phyloP scores from a whole-genome alignment of 2,797 vertebrate genomes.

The Falco peregrinus region DNA sequence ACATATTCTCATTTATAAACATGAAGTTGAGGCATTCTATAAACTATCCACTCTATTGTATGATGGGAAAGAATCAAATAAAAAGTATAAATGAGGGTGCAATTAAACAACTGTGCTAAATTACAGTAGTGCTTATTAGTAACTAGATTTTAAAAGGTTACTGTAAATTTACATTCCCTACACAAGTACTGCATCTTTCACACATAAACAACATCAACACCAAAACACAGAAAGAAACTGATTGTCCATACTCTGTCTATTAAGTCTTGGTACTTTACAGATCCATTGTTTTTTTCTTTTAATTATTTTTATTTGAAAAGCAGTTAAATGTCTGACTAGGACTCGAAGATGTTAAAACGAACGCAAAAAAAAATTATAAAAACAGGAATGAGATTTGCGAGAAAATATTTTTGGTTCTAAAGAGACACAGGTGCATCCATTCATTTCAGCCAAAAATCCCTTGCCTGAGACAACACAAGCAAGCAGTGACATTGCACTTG shows the following conservation, averaged over 20 bases:
- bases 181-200: conserved; percentile 99
- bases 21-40: conserved; percentile 82
- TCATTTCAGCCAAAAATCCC: conserved; percentile 87
- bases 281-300: conserved; percentile 75
- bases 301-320: conserved; percentile 76
- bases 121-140: conserved; percentile 99
- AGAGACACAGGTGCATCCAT: conserved; percentile 96
- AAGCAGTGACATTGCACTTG: conserved; percentile 98
- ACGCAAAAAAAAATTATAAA: conserved; percentile 85
- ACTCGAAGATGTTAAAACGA: conserved; percentile 81
- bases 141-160: conserved; percentile 99
- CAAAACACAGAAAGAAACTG: conserved; percentile 98
- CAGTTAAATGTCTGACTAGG: conserved; percentile 81
- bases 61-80: conserved; percentile 83
- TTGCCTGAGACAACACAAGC: conserved; percentile 93
- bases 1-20: conserved; percentile 84
- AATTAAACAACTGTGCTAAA: conserved; percentile 94
- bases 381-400: conserved; percentile 98
- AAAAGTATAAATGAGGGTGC: conserved; percentile 88
- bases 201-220: conserved; percentile 99
- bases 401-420: conserved; percentile 99
- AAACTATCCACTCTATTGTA: conserved; percentile 83
- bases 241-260: conserved; percentile 98
- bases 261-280: conserved; percentile 90
- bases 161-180: conserved; percentile 99